These are phyloP conservation scores for Myrmophylax atrothorax DNA, from an alignment of 2,113 vertebrate genomes.

Conservation along the genomic window DNA sequence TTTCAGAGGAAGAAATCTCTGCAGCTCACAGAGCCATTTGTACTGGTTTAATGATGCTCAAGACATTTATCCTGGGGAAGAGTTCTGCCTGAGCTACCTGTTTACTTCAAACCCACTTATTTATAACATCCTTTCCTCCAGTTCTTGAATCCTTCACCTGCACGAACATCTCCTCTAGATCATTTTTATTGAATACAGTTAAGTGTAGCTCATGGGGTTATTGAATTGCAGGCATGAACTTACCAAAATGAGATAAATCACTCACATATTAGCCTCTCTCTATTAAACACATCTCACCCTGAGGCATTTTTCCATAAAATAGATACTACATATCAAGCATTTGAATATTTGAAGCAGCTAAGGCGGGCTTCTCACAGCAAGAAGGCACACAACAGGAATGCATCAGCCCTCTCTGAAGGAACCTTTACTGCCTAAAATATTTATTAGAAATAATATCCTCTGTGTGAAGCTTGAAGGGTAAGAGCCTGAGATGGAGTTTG, in stretches of 20 bases:
- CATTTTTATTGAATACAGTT: conserved; percentile 62
- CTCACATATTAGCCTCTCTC: conserved; percentile 48
- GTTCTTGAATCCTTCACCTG: conserved; percentile 58
- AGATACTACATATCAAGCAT: conserved; percentile 28
- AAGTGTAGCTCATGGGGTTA: conserved; percentile 56
- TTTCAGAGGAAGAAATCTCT: conserved; percentile 3
- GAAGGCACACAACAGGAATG: neutral
- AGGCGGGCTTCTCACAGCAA: neutral
- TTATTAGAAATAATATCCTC: neutral
- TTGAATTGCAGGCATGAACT: conserved; percentile 52
- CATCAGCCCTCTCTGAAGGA: conserved; percentile 2
- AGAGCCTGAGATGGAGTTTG: neutral
- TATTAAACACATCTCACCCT: conserved; percentile 63
- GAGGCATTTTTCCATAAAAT: conserved; percentile 50
- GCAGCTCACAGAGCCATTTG: neutral
- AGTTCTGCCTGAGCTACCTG: conserved; percentile 34
- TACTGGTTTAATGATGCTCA: conserved; percentile 35
- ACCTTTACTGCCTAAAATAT: conserved; percentile 1
- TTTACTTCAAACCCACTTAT: conserved; percentile 41
- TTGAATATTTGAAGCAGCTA: neutral
- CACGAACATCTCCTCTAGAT: conserved; percentile 31
- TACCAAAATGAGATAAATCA: conserved; percentile 68
- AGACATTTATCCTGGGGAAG: conserved; percentile 1
- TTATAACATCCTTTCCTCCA: conserved; percentile 41
- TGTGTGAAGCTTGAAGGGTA: neutral